These are phyloP conservation scores for Thumatha senex DNA, from an alignment of 2,888 invertebrate genomes.

Conservation along the genomic window DNA sequence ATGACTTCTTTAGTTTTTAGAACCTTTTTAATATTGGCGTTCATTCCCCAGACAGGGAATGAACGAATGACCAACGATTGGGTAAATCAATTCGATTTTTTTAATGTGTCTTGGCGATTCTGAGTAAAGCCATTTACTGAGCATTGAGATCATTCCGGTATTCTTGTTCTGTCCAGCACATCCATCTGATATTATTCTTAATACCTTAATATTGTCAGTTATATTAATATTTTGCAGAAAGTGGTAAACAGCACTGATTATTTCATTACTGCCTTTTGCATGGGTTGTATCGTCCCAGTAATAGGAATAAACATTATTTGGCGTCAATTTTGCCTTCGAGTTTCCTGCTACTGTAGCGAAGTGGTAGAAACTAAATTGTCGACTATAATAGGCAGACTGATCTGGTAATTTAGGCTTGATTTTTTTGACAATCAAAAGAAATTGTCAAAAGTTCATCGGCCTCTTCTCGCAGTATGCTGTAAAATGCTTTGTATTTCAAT, in stretches of 20 bases:
- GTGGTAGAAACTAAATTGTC: constrained; percentile 37
- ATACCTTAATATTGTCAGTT: not conserved
- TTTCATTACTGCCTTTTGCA: constrained; percentile 3
- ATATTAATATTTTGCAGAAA: not conserved
- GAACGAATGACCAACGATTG: not conserved
- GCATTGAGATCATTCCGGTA: constrained; percentile 7
- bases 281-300: constrained; percentile 13
- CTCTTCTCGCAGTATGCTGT: constrained; percentile 21
- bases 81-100: constrained; percentile 10
- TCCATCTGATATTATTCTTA: constrained; percentile 7
- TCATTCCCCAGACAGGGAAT: constrained; percentile 8
- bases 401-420: constrained; percentile 26
- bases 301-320: constrained; percentile 22
- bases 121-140: constrained; percentile 10
- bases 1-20: constrained; percentile 17
- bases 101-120: constrained; percentile 11
- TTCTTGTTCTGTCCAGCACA: constrained; percentile 12
- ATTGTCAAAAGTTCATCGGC: constrained; percentile 13
- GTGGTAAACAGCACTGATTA: constrained; percentile 5
- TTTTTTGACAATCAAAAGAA: constrained; percentile 37
- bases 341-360: constrained; percentile 43
- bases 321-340: constrained; percentile 32
- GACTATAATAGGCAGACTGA: constrained; percentile 20
- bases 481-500: constrained; percentile 29
- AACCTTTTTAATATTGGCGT: constrained; percentile 13